These are phyloP conservation scores for Ornithoptera alexandrae DNA, from an alignment of 2,888 invertebrate species.

Conservation along the genomic window DNA sequence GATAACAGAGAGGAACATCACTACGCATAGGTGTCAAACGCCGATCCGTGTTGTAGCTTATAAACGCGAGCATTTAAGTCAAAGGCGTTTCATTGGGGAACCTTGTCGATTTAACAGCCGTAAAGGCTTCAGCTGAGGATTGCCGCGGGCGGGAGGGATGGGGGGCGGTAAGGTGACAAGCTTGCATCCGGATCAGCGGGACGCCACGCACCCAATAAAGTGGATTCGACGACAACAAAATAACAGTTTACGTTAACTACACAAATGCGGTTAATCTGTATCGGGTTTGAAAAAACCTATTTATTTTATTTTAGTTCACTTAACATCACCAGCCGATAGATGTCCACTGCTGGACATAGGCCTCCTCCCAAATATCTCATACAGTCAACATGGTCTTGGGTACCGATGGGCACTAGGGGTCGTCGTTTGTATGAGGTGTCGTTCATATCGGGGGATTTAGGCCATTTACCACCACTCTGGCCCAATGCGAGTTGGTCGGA, in stretches of 20 bases:
- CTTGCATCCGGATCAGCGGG: slow-evolving; percentile 64
- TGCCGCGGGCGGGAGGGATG: slow-evolving; percentile 39
- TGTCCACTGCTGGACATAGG: no score
- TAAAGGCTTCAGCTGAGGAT: slow-evolving; percentile 49
- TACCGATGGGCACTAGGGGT: no score
- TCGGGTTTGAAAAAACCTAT: slow-evolving; percentile 49
- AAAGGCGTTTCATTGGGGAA: slow-evolving; percentile 63
- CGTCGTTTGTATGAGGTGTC: no score
- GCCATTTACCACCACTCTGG: no score
- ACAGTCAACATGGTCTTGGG: no score
- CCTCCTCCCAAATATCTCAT: no score
- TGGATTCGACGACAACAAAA: slow-evolving; percentile 78
- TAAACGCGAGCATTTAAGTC: slow-evolving; percentile 73
- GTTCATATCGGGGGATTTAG: no score
- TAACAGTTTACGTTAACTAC: slow-evolving; percentile 69
- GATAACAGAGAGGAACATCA: slow-evolving; percentile 44
- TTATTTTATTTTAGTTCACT: slow-evolving; percentile 25
- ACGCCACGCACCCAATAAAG: slow-evolving; percentile 72
- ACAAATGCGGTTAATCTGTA: slow-evolving; percentile 68
- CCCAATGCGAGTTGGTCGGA: no score
- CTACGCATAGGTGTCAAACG: slow-evolving; percentile 70
- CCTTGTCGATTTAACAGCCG: slow-evolving; percentile 62
- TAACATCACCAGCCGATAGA: no score
- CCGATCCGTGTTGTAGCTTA: slow-evolving; percentile 66
- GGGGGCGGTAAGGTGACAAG: slow-evolving; percentile 47